Evolutionary conservation across 2,797 vertebrate species (phyloP), one percentile per base, ranked within the genome.

Genomic region (Eulemur albifrons): DNA sequence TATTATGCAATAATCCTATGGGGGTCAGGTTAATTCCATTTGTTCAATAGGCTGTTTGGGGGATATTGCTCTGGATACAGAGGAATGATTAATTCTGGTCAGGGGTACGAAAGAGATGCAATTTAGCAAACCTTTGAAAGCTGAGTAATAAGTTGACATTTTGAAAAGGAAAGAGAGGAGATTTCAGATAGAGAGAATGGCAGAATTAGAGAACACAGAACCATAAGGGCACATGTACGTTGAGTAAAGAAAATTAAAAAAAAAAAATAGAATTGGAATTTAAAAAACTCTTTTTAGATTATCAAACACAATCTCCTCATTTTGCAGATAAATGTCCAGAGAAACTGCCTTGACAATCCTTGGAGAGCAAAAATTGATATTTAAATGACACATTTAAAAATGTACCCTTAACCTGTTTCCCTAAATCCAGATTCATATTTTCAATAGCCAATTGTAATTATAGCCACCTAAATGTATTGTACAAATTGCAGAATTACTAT

Each of bases 201-300:
- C 2, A 86, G 25, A 83, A 84, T 50, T n/a, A 52, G 90, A 93
- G 35, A 89, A 81, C 11, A 40, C 1, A 69, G 17, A 90, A 93
- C 32, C 9, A 12, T 32, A 38, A 86, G 75, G 38, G 82, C 3
- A 9, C 5, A 2, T 32, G 11, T 52, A 8, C 35, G n/a, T 21
- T 84, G 67, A 3, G 72, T 32, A 3, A 67, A 72, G 18, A 72
- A 48, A 89, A 95, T 12, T n/a, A 93, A 52, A 52, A 14, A 90
- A 88, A n/a, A 93, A 88, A 38, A 89, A 30, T 67, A 73, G 32
- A 91, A 67, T 13, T 80, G 20, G n/a, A 96, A 80, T 54, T 65
- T 4, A 9, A 45, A 63, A 45, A 82, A 13, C 0, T 0, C 4
- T 61, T 63, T 25, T 5, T 79, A 90, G 35, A 38, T 45, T 57